Conservation (phyloP, 2,888 invertebrate genomes). For the Meganola albula region DNA sequence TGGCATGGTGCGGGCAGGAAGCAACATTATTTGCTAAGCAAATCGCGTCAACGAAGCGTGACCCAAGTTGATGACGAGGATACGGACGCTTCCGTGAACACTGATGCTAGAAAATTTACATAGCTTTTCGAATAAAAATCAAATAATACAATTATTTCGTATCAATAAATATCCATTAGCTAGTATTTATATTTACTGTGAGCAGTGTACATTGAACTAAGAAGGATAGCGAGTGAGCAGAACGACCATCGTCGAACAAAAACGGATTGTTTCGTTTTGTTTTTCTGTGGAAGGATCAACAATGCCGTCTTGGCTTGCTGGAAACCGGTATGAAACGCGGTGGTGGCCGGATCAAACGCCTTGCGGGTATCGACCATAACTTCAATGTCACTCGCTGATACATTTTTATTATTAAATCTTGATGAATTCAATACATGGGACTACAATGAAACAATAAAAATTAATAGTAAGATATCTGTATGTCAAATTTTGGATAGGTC, state of each 20-base stretch:
- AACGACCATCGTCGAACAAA: slow-evolving; percentile 39
- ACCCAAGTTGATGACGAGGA: slow-evolving; percentile 42
- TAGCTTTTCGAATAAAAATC: slow-evolving; percentile 21
- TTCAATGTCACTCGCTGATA: slow-evolving; percentile 45
- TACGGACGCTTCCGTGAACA: slow-evolving; percentile 46
- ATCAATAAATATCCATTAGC: no score
- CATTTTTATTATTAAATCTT: no score
- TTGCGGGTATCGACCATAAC: slow-evolving; percentile 53
- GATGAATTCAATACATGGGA: no score
- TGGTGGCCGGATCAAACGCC: slow-evolving; percentile 53
- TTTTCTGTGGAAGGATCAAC: slow-evolving; percentile 67
- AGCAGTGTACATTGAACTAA: slow-evolving; percentile 24
- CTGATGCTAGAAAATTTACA: slow-evolving; percentile 27
- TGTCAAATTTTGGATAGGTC: no score
- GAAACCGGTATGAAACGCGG: slow-evolving; percentile 63
- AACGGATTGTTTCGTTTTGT: slow-evolving; percentile 65
- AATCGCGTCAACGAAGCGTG: slow-evolving; percentile 56
- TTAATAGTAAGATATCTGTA: no score
- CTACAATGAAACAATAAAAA: no score
- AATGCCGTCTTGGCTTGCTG: slow-evolving; percentile 59
- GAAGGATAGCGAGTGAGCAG: slow-evolving; percentile 35
- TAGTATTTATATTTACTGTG: neutral
- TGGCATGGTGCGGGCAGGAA: slow-evolving; percentile 39
- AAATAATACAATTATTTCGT: neutral
- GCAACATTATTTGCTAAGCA: slow-evolving; percentile 52